Evolutionary conservation across 2,113 vertebrate species (phyloP).

Genomic region (Lampris incognitus): DNA sequence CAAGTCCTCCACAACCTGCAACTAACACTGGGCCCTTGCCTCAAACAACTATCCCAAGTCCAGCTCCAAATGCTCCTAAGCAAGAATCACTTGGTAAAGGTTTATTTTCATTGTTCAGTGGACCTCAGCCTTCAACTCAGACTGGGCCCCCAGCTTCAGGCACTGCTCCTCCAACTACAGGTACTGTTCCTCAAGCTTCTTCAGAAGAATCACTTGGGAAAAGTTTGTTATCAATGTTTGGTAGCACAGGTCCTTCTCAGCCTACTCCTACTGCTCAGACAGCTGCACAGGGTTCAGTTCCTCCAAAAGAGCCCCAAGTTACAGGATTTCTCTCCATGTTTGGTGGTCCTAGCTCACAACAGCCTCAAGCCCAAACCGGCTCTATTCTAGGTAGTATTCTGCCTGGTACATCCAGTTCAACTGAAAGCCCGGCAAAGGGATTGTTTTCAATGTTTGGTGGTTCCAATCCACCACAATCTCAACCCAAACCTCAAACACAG

Average conservation of each 20-base stretch:
- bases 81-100: constrained; percentile 66
- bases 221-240: constrained; percentile 74
- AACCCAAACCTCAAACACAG: constrained; percentile 36
- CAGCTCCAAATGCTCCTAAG: constrained; percentile 50
- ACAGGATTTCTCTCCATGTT: constrained; percentile 75
- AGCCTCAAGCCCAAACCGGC: constrained; percentile 64
- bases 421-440: constrained; percentile 73
- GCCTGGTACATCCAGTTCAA: constrained; percentile 66
- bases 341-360: constrained; percentile 57
- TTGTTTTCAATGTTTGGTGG: constrained; percentile 87
- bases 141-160: constrained; percentile 8
- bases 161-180: not conserved
- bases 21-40: constrained; percentile 49
- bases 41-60: constrained; percentile 39
- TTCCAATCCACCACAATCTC: constrained; percentile 55
- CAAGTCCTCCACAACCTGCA: constrained; percentile 56
- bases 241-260: constrained; percentile 48
- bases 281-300: constrained; percentile 46
- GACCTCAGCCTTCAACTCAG: constrained; percentile 8
- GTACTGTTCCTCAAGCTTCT: constrained; percentile 11
- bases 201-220: constrained; percentile 21
- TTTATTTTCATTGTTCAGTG: constrained; percentile 36
- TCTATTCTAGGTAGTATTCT: constrained; percentile 71
- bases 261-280: constrained; percentile 54
- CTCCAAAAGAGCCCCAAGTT: constrained; percentile 65